Evolutionary conservation across 2,113 vertebrate genomes (phyloP).

Genomic region (Heliornis fulica): DNA sequence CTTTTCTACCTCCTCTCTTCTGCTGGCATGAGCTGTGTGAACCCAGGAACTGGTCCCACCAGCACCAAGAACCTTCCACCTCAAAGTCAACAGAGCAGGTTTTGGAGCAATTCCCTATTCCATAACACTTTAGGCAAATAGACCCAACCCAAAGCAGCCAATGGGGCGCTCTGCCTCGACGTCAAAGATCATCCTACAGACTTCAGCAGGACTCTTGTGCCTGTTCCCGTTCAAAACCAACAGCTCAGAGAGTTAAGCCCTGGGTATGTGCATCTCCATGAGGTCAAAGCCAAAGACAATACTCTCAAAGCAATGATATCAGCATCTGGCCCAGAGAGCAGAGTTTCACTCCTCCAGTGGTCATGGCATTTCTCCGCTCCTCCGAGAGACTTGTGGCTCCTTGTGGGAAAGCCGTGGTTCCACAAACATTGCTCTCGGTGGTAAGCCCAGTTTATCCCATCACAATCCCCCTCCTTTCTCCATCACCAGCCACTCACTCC

Average conservation of each 20-base stretch:
- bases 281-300: neutral
- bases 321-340: neutral
- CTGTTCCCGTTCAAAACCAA: neutral
- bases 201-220: neutral
- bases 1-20: neutral
- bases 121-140: rapidly evolving
- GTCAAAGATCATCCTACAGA: neutral
- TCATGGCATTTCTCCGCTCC: neutral
- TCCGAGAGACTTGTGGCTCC: slow-evolving; percentile 29
- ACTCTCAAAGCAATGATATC: neutral
- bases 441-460: slow-evolving; percentile 35
- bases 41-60: neutral
- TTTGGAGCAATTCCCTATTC: neutral
- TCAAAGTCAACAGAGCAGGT: neutral
- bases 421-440: neutral
- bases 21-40: neutral
- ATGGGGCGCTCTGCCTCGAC: neutral
- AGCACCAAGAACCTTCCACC: neutral
- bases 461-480: slow-evolving; percentile 27
- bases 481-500: slow-evolving; percentile 55
- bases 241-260: neutral
- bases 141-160: neutral
- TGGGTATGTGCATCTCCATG: rapidly evolving
- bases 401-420: slow-evolving; percentile 16
- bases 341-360: neutral